Evolutionary conservation across 2,113 vertebrate genomes (phyloP), one percentile per base, ranked within the genome.

Genomic region (Eubucco bourcierii): DNA sequence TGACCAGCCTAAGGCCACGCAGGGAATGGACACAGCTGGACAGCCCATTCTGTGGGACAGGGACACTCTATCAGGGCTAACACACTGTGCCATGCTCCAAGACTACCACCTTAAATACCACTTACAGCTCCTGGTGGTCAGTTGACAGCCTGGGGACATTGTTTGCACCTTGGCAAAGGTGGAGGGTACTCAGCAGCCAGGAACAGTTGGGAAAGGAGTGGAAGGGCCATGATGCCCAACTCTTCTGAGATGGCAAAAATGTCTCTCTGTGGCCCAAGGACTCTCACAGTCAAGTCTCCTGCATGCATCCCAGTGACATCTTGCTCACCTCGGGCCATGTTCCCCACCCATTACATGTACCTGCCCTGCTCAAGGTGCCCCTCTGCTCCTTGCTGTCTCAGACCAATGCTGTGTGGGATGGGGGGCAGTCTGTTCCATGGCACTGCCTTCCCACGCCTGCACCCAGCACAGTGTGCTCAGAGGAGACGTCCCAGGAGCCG

Each of bases 401-500:
- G 64, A 75, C 27, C 0, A 9, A 12, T 50, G 52, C 34, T 29
- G 39, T 12, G 5, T 0, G 1, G 79, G 60, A 56, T 2, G 10
- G 50, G 12, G 44, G 59, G 10, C 87, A 50, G 70, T 63, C 58
- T 58, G 74, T 16, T 44, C 68, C 2, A 0, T 19, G 53, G 73
- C 65, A 25, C 41, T 11, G 58, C n/a, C 44, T 25, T 21, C n/a
- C 73, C 1, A 0, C 16, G 29, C 37, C 53, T 1, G 0, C 44
- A 31, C 25, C n/a, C 44, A 53, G 5, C 0, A 6, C 24, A 14
- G 50, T 1, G 1, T 15, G 44, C 59, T 96, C 88, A 98, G 74
- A 98, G 98, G 92, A 98, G 97, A 63, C 98, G 96, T 29, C 98
- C 98, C 60, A 99, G 96, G 85, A 98, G 97, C 67, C 95, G 95